Evolutionary conservation across 92 coral and sea anemone species (phyloP), one percentile per base, ranked within the genome.

Genomic region (Muricea muricata): DNA sequence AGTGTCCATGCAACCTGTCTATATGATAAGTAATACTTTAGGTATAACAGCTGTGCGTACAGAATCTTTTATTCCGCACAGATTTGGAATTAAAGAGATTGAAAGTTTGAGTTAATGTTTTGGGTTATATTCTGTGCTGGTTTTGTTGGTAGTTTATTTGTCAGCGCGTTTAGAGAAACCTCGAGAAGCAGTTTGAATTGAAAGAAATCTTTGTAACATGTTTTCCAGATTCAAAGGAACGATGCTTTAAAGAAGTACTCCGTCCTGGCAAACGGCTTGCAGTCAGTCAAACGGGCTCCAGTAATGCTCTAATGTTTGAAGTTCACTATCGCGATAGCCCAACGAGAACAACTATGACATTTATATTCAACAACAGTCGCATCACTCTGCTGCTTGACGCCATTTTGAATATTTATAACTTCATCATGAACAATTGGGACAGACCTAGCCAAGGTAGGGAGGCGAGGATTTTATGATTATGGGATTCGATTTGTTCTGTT

Each of bases 341-440:
- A 2, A 92, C 79, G 37, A 92, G 87, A 78, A 93, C 98, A 24
- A 88, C 89, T 65, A 54, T 96, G 84, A 96, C 99, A 0, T 90
- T 93, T 79, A 87, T 96, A 40, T 91, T 93, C 80, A 94, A 94
- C 48, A 95, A 96, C 91, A 96, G 99, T 50, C 98, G 99, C 45
- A 96, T 96, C 32, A 87, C 91, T 84, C 86, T 96, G 75, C 91
- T 96, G 14, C 92, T 92, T 24, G 99, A 96, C 86, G 94, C 94
- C 56, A 78, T 96, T 6, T 80, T 96, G 55, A 98, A 96, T 50
- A 92, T 95, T 0, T 96, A 96, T 86, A 93, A 96, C 93, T 96
- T 96, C 56, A 96, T 96, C 92, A 93, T 96, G 99, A 81, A 91
- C 39, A 87, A 87, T 58, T 92, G 94, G 99, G 94, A 93, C 70